phyloP scores from a whole-genome alignment of 2,113 vertebrate genomes.

The Peromyscus leucopus region DNA sequence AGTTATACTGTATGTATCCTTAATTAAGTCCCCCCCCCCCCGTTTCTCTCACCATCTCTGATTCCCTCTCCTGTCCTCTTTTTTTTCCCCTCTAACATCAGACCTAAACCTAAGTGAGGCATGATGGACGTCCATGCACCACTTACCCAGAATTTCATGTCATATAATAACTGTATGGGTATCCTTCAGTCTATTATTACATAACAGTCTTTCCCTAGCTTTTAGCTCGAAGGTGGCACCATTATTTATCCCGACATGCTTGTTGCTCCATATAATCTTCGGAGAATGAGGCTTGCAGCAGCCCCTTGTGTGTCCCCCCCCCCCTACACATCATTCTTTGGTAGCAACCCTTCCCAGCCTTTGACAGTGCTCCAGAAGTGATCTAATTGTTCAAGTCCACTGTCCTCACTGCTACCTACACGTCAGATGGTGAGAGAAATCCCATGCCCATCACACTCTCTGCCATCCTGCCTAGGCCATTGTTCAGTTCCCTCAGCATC shows the following conservation, averaged over 20 bases:
- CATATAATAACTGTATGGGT: not conserved
- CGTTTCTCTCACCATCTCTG: not conserved
- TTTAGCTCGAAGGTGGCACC: not conserved
- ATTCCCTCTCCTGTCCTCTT: too few relatives aligned
- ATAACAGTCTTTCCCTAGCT: not conserved
- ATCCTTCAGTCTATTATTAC: not conserved
- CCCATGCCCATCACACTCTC: accelerated
- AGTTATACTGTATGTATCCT: not conserved
- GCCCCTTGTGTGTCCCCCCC: too few relatives aligned
- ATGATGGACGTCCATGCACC: not conserved
- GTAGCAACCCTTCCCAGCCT: not conserved
- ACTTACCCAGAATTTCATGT: not conserved
- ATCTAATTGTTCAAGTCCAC: too few relatives aligned
- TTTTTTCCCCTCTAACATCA: not conserved
- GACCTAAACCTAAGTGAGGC: not conserved
- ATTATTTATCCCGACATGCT: not conserved
- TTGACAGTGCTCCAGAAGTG: not conserved
- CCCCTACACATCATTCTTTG: not conserved
- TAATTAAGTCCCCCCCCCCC: not conserved
- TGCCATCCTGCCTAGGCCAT: accelerated
- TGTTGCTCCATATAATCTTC: not conserved
- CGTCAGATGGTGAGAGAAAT: not conserved
- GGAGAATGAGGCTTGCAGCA: not conserved
- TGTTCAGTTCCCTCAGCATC: not conserved
- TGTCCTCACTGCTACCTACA: not conserved